Evolutionary conservation across 2,888 invertebrate genomes (phyloP).

Genomic region (Campopleginae sp.): DNA sequence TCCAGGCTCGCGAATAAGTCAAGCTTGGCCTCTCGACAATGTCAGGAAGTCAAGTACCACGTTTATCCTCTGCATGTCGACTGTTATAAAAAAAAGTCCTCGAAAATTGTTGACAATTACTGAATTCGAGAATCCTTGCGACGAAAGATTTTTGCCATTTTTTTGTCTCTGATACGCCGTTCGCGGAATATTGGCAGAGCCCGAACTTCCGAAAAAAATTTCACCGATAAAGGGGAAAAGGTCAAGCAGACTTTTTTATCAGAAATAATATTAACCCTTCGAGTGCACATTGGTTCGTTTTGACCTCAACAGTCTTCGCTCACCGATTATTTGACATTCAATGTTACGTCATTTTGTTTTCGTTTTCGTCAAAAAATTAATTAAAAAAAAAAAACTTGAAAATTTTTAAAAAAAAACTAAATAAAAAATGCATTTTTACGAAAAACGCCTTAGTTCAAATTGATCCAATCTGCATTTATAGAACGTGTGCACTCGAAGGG

Average conservation of each 20-base stretch:
- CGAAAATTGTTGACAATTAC: neutral
- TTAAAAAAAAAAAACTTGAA: too few relatives aligned
- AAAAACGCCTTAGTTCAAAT: too few relatives aligned
- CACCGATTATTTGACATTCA: too few relatives aligned
- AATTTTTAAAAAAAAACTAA: too few relatives aligned
- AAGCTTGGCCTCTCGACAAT: conserved; percentile 56
- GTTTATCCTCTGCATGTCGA: conserved; percentile 20
- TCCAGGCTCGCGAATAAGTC: conserved; percentile 39
- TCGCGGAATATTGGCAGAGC: neutral
- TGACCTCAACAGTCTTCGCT: too few relatives aligned
- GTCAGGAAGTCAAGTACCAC: conserved; percentile 78
- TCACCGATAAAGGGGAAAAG: neutral
- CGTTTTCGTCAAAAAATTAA: too few relatives aligned
- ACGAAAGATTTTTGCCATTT: neutral
- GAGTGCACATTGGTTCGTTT: too few relatives aligned
- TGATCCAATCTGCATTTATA: too few relatives aligned
- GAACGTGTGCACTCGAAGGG: too few relatives aligned
- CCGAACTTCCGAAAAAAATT: neutral
- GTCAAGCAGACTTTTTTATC: neutral
- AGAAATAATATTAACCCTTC: neutral
- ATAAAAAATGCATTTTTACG: too few relatives aligned
- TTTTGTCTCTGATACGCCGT: neutral
- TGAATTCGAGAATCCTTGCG: neutral
- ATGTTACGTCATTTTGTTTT: too few relatives aligned
- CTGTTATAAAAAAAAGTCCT: neutral